Conservation (phyloP, 2,888 invertebrate genomes). For the Dryococelus australis region DNA sequence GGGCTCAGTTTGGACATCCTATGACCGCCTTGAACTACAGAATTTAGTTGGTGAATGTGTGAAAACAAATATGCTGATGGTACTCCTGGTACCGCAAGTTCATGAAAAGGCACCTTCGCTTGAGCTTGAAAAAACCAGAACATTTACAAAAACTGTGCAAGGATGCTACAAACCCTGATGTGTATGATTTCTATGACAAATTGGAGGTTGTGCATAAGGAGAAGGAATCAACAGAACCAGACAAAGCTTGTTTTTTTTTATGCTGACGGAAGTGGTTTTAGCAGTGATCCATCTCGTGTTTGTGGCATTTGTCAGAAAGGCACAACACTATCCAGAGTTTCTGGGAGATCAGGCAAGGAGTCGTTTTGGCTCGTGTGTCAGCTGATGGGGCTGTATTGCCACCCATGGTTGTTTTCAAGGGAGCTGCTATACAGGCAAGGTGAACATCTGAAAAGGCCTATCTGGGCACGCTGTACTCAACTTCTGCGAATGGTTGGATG, state of each 20-base stretch:
- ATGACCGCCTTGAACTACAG: neutral
- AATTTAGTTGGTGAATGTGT: constrained; percentile 1
- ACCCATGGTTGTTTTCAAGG: constrained; percentile 2
- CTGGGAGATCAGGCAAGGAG: neutral
- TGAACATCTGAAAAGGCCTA: neutral
- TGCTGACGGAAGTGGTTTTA: neutral
- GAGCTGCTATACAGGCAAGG: neutral
- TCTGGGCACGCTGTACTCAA: neutral
- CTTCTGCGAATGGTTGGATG: too few relatives aligned
- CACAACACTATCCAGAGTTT: neutral
- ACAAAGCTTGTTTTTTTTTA: neutral
- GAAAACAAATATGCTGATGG: neutral
- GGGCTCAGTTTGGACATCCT: neutral
- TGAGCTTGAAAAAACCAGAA: constrained; percentile 9
- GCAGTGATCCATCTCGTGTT: constrained; percentile 11
- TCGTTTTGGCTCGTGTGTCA: neutral
- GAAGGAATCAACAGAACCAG: neutral
- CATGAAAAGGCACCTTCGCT: neutral
- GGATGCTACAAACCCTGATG: constrained; percentile 11
- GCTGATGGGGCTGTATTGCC: neutral
- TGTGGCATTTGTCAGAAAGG: neutral
- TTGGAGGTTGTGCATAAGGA: neutral
- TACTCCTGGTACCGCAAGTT: neutral
- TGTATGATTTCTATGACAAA: neutral
- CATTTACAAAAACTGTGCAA: neutral